Evolutionary conservation across 2,888 invertebrate genomes (phyloP).

Genomic region (Papilio gigon): DNA sequence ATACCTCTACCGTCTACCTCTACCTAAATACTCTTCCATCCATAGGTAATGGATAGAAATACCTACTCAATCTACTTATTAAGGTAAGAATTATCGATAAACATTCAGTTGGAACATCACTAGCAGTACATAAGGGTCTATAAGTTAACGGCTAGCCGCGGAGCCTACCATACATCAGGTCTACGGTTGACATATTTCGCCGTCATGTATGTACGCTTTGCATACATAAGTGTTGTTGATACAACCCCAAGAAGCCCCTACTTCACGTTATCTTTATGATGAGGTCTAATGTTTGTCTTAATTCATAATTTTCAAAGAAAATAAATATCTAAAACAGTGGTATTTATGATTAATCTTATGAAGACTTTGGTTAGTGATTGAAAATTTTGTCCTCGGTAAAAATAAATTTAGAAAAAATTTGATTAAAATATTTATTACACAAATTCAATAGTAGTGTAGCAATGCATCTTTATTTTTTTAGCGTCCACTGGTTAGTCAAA

Average conservation of each 20-base stretch:
- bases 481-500: too few relatives aligned
- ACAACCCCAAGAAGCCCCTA: constrained; percentile 37
- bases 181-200: constrained; percentile 69
- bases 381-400: background rate
- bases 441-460: too few relatives aligned
- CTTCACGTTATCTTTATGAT: constrained; percentile 24
- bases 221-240: constrained; percentile 53
- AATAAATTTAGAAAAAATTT: background rate
- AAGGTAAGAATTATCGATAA: too few relatives aligned
- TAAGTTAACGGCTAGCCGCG: constrained; percentile 74
- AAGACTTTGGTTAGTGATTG: background rate
- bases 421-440: too few relatives aligned
- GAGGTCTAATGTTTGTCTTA: background rate
- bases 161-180: constrained; percentile 76
- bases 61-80: too few relatives aligned
- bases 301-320: background rate
- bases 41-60: too few relatives aligned
- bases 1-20: too few relatives aligned
- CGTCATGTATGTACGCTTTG: constrained; percentile 71
- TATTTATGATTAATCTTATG: too few relatives aligned
- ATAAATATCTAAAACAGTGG: background rate
- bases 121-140: constrained; percentile 64
- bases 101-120: too few relatives aligned
- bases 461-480: too few relatives aligned
- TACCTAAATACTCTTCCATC: too few relatives aligned